These are phyloP conservation scores for Thamnophis sirtalis DNA, from an alignment of 2,113 vertebrate species.

Conservation along the genomic window DNA sequence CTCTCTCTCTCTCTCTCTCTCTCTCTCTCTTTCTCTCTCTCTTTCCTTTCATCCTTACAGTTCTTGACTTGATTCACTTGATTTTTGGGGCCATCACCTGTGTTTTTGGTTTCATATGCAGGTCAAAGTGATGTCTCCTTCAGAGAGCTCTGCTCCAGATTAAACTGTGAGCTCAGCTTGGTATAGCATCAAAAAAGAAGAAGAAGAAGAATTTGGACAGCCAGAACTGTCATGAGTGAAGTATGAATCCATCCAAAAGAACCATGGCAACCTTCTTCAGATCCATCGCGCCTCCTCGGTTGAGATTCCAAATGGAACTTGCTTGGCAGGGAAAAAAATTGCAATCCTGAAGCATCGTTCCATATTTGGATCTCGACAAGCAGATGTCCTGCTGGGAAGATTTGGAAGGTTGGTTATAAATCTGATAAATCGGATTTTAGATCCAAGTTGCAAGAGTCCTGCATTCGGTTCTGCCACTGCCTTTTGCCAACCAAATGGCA, in stretches of 20 bases:
- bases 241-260: conserved; percentile 42
- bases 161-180: conserved; percentile 37
- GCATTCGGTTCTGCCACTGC: conserved; percentile 20
- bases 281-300: conserved; percentile 28
- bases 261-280: conserved; percentile 43
- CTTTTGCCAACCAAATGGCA: conserved; percentile 19
- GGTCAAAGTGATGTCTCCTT: conserved; percentile 44
- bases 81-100: conserved; percentile 18
- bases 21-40: no score
- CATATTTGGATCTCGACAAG: conserved; percentile 18
- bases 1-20: no score
- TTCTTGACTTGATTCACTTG: conserved; percentile 32
- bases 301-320: conserved; percentile 47
- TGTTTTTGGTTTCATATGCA: conserved; percentile 31
- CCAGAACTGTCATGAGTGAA: conserved; percentile 24
- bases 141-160: conserved; percentile 36
- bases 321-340: conserved; percentile 14
- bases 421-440: conserved; percentile 32
- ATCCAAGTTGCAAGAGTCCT: conserved; percentile 28
- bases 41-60: no score
- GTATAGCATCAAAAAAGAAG: conserved; percentile 23
- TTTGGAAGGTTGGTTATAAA: conserved; percentile 42
- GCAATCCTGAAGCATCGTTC: conserved; percentile 18
- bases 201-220: neutral
- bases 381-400: conserved; percentile 35